Percentiles rank a stretch among this genome's conserved stretches.
Evolutionary conservation across 2,888 invertebrate species (phyloP).

Genomic region (Altica lythri): DNA sequence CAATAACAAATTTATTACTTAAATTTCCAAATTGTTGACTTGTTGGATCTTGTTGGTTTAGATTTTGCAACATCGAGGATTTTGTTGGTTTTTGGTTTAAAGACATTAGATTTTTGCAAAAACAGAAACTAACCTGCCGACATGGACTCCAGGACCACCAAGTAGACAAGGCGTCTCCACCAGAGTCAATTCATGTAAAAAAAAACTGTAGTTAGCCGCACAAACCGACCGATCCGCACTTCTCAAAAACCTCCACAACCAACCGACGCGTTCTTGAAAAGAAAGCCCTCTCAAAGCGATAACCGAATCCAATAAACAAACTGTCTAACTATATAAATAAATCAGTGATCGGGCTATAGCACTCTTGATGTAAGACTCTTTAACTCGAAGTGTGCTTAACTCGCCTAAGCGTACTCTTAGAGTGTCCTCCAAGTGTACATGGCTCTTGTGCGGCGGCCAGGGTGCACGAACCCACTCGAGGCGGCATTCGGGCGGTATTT

Average conservation of each 20-base stretch:
- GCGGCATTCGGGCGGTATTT: conserved; percentile 22
- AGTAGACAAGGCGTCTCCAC: conserved; percentile 38
- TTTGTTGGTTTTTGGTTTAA: no score
- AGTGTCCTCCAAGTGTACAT: conserved; percentile 60
- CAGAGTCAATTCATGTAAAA: conserved; percentile 34
- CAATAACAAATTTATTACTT: no score
- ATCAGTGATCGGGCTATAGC: conserved; percentile 59
- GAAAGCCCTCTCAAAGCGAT: conserved; percentile 52
- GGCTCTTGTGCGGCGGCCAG: conserved; percentile 56
- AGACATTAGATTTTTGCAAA: no score
- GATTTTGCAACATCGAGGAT: no score
- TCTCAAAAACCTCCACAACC: conserved; percentile 44
- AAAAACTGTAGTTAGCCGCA: conserved; percentile 25
- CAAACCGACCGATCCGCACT: conserved; percentile 32
- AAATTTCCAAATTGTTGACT: no score
- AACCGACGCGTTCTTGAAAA: conserved; percentile 52
- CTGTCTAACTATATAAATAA: conserved; percentile 61
- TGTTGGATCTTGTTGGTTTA: no score
- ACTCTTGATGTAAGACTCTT: conserved; percentile 61
- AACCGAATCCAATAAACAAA: conserved; percentile 60
- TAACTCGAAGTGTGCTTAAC: conserved; percentile 60
- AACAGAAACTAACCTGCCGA: conserved; percentile 53
- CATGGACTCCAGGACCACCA: conserved; percentile 55
- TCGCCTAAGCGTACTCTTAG: conserved; percentile 60
- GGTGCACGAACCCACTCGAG: conserved; percentile 47